These are phyloP conservation scores for Stigmatopora argus DNA, from an alignment of 2,113 vertebrate genomes.

Conservation along the genomic window DNA sequence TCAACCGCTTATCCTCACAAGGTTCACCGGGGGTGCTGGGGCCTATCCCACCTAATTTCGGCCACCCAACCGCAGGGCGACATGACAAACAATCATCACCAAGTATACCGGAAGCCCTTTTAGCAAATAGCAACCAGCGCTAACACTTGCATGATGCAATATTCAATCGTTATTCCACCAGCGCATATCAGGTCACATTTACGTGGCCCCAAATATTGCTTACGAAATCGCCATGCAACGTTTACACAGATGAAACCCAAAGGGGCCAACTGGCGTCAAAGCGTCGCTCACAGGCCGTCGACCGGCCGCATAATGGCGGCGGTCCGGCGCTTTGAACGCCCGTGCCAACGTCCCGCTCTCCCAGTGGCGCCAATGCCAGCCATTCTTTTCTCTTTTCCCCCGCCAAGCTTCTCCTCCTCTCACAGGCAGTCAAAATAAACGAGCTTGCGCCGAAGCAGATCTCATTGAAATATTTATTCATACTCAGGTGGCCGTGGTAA, in stretches of 20 bases:
- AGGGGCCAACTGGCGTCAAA: conserved; percentile 4
- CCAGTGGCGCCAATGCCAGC: conserved; percentile 21
- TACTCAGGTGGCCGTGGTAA: neutral
- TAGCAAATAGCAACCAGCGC: neutral
- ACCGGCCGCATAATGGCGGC: conserved; percentile 19
- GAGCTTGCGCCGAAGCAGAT: neutral
- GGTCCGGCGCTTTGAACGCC: conserved; percentile 22
- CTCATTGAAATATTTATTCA: conserved; percentile 4
- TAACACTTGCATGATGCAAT: conserved; percentile 8
- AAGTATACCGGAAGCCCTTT: no score
- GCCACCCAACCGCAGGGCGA: no score
- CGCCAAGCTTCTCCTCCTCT: conserved; percentile 12
- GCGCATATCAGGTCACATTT: neutral
- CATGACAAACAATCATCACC: no score
- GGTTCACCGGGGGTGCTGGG: no score
- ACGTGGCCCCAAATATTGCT: neutral
- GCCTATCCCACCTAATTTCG: no score
- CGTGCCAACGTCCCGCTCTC: conserved; percentile 16
- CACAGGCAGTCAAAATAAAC: conserved; percentile 2
- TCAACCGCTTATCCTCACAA: no score
- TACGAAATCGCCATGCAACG: conserved; percentile 2
- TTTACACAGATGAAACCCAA: neutral
- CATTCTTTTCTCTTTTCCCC: conserved; percentile 6
- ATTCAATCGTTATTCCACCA: neutral
- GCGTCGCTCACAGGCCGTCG: conserved; percentile 20